Conservation (phyloP, 1,140 invertebrate species). For the Hirudo medicinalis region DNA sequence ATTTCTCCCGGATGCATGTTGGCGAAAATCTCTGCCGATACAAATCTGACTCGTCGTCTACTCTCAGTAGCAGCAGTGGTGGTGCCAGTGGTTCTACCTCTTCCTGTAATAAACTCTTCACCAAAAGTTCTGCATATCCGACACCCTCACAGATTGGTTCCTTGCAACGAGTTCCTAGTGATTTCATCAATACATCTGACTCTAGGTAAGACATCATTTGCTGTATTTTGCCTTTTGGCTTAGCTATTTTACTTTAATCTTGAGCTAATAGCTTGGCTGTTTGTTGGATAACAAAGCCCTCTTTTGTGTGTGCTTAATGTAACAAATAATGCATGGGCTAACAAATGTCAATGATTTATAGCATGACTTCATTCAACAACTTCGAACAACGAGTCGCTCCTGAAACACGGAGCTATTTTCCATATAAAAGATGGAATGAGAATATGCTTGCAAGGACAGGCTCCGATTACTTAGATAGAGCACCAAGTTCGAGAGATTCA, state of each 20-base stretch:
- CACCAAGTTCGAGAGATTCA: not conserved
- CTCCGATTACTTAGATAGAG: too few species aligned
- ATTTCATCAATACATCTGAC: not conserved
- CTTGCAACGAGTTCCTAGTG: not conserved
- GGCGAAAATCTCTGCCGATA: not conserved
- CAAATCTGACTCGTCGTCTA: conserved; percentile 4
- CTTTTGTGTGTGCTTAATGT: not conserved
- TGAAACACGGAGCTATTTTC: not conserved
- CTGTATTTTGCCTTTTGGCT: not conserved
- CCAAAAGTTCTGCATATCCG: not conserved
- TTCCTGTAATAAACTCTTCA: not conserved
- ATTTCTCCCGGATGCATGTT: too few species aligned
- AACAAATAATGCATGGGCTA: not conserved
- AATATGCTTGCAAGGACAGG: too few species aligned
- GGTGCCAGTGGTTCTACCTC: conserved; percentile 4
- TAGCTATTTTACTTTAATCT: too few species aligned
- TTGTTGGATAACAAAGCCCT: not conserved
- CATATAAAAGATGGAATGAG: too few species aligned
- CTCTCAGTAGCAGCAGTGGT: not conserved
- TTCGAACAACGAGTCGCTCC: not conserved
- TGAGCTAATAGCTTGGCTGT: not conserved
- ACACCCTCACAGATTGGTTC: not conserved
- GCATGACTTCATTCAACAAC: not conserved
- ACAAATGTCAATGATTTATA: not conserved
- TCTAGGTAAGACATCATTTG: not conserved